Conservation (phyloP, 2,113 vertebrate species). For the Solea senegalensis region DNA sequence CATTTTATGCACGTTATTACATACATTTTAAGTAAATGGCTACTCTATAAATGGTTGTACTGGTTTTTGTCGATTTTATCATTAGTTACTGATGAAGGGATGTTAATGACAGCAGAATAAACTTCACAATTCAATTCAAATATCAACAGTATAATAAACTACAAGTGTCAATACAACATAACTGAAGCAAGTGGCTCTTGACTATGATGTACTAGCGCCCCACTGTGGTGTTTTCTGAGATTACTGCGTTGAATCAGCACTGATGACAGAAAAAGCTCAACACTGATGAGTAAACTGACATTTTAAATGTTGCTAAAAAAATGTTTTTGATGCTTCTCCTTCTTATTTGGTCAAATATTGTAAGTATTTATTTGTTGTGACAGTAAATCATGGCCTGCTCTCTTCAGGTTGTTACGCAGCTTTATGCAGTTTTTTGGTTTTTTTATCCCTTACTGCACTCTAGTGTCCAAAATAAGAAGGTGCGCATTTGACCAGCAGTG, state of each 20-base stretch:
- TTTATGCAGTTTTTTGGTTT: not conserved
- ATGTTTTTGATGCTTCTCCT: not conserved
- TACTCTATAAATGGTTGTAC: too few species aligned
- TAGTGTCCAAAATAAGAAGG: slow-evolving; percentile 51
- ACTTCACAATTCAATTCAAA: not conserved
- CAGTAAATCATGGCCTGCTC: not conserved
- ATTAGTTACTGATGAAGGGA: not conserved
- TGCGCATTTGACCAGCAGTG: slow-evolving; percentile 13
- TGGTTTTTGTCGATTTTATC: not conserved
- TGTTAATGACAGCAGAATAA: not conserved
- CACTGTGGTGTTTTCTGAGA: slow-evolving; percentile 44
- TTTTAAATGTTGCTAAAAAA: not conserved
- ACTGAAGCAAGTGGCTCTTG: slow-evolving; percentile 3
- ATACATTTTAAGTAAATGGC: too few species aligned
- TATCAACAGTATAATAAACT: slow-evolving; percentile 8
- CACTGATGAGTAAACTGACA: not conserved
- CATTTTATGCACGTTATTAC: too few species aligned
- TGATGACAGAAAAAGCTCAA: not conserved
- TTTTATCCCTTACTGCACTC: slow-evolving; percentile 55
- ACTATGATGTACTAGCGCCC: slow-evolving; percentile 58
- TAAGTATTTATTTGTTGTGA: not conserved
- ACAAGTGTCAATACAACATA: slow-evolving; percentile 1
- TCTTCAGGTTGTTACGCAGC: not conserved
- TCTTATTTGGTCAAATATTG: not conserved
- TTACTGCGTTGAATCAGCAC: not conserved